Percentiles rank a stretch among this genome's conserved stretches.
phyloP scores from a whole-genome alignment of 2,888 invertebrate genomes.

The Cephonodes hylas region DNA sequence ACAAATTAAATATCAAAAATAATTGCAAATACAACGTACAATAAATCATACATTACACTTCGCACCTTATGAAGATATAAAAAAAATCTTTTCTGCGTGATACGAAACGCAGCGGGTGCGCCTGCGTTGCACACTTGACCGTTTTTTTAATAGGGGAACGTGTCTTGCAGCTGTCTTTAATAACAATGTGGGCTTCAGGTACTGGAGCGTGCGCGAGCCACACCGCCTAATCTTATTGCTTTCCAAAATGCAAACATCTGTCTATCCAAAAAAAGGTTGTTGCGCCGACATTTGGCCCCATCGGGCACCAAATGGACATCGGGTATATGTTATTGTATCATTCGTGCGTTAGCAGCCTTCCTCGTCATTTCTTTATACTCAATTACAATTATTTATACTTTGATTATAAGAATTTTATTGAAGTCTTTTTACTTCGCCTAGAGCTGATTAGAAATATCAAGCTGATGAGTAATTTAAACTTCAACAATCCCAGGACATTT shows the following conservation, averaged over 20 bases:
- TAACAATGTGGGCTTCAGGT: constrained; percentile 60
- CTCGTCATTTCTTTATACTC: too few species aligned
- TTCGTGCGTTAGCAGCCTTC: neutral
- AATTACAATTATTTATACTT: too few species aligned
- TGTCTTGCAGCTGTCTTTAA: constrained; percentile 66
- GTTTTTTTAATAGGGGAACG: constrained; percentile 45
- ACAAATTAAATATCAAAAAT: too few species aligned
- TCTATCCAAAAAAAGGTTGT: constrained; percentile 26
- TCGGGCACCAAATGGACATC: neutral
- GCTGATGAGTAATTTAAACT: too few species aligned
- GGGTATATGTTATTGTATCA: neutral
- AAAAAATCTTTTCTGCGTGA: neutral
- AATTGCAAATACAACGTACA: neutral
- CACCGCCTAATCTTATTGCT: constrained; percentile 49
- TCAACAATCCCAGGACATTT: too few species aligned
- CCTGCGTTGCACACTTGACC: constrained; percentile 10
- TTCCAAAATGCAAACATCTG: constrained; percentile 54
- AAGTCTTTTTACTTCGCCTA: neutral
- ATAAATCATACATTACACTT: neutral
- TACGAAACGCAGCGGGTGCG: neutral
- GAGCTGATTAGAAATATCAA: too few species aligned
- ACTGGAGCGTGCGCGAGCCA: constrained; percentile 44
- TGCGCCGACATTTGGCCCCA: neutral
- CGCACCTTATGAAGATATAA: neutral
- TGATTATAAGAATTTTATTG: too few species aligned